phyloP scores from a whole-genome alignment of 92 coral and sea anemone species.

The Siderastrea radians region DNA sequence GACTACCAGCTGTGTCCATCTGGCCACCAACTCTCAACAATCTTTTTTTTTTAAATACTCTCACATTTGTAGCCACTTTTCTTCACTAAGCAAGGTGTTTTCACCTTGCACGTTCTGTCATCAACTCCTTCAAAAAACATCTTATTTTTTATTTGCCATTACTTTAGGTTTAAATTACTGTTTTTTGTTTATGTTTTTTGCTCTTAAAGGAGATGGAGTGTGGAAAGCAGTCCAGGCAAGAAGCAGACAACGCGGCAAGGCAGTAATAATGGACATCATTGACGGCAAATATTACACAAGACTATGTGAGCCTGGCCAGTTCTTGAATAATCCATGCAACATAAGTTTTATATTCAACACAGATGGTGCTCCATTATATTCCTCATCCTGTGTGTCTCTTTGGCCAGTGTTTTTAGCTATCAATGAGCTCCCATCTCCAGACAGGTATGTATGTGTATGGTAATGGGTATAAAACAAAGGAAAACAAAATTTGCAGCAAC shows the following conservation, averaged over 20 bases:
- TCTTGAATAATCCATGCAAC: constrained; percentile 28
- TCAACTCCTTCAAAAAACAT: too few relatives aligned
- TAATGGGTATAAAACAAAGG: too few relatives aligned
- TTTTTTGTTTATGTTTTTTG: background rate
- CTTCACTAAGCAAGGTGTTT: too few relatives aligned
- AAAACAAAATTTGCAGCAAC: too few relatives aligned
- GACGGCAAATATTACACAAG: constrained; percentile 62
- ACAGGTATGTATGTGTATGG: constrained; percentile 21
- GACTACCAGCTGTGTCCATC: too few relatives aligned
- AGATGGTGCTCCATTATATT: constrained; percentile 73
- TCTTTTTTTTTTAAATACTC: too few relatives aligned
- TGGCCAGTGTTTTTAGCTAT: constrained; percentile 74
- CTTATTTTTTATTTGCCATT: background rate
- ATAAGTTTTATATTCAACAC: constrained; percentile 78
- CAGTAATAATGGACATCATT: constrained; percentile 49
- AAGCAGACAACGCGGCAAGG: constrained; percentile 29
- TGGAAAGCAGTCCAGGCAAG: constrained; percentile 53
- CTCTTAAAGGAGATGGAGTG: constrained; percentile 31
- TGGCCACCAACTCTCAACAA: too few relatives aligned
- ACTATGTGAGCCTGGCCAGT: constrained; percentile 55
- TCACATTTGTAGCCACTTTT: too few relatives aligned
- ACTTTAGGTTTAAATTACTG: background rate
- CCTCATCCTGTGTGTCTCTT: constrained; percentile 63
- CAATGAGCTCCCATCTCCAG: constrained; percentile 75
- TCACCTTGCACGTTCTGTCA: too few relatives aligned